Evolutionary conservation across 2,888 invertebrate species (phyloP), one percentile per base, ranked within the genome.

Genomic region (Tenthredo scrophulariae): DNA sequence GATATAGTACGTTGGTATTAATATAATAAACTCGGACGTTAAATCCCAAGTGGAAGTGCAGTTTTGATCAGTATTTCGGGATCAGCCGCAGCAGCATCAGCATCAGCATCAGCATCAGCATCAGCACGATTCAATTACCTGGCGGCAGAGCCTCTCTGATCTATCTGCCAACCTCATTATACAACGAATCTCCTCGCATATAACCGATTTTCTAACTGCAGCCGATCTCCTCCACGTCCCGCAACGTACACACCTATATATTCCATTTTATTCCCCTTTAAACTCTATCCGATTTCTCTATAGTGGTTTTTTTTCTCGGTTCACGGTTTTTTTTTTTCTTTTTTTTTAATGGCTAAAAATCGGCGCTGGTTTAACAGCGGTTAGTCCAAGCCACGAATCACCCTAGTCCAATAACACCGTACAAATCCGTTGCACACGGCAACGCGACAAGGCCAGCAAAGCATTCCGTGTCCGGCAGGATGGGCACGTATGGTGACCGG

Each of bases 121-220:
- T 5, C 29, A 29, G 33, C 67, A 90, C 89, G 89, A 92, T 92
- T 91, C 91, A 92, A 92, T 92, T 91, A 91, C 91, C 89, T 88
- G 89, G 87, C 90, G 89, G 86, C 82, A 85, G 86, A 86, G 88
- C 90, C 89, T 89, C 88, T 88, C 89, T 91, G 91, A 91, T 77
- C 50, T 77, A 54, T 80, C 80, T 26, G 62, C 80, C 62, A 80
- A 33, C 40, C 80, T 80, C 65, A 62, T 62, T 62, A 62, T 62
- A 80, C 40, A 62, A 22, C 62, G 62, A 58, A 79, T 79, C 54
- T 46, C 18, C 46, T 22, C 43, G n/a, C n/a, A 22, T 26, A 74
- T 46, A 75, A 75, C 18, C 72, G 40, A 74, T 22, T 22, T 18
- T 67, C 67, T 33, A 29, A 18, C 67, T 33, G 18, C 18, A 15